Base-by-base conservation (phyloP, 2,888 invertebrate species). In the Drosophila tanythrix region DNA sequence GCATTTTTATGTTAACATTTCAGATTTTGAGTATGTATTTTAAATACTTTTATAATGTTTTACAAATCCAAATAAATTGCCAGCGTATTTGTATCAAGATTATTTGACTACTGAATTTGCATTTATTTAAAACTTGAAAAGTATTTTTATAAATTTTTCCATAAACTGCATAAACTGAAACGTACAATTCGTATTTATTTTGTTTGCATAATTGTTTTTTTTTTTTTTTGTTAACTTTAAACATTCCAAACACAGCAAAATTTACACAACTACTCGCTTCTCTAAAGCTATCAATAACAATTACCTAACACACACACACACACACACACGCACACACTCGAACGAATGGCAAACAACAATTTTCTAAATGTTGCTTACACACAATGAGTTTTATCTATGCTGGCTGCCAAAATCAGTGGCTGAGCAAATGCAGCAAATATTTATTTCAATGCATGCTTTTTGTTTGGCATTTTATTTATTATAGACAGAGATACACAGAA, bases 381-480 rank as follows among this genome's bases (percentile, higher is more conserved):
- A 15, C 52, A 65, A 46, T 29, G 21, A 38, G 48, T 53, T 56
- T 59, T 57, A 3, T 62, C 48, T 62, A 18, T 64, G 62, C 36
- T 5, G 51, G 40, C 76, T 71, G 78, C 80, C 76, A 74, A 79
- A 82, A 67, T 62, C 68, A 61, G 68, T 55, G 13, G 74, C 53
- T 48, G 55, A 48, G 52, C 60, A 71, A 72, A 68, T 68, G 62
- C 60, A 62, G 57, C 36, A 82, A 89, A 82, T 89, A 82, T 84
- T 72, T 80, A 80, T 81, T 76, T 72, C 63, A 61, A 68, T 68
- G 80, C 61, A 73, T 65, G 68, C 53, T 64, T 82, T 81, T 76
- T 74, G 70, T 74, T 78, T 79, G 72, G 27, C 61, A 82, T 80
- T 82, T 76, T 76, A 81, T 82, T 77, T 81, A 82, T 82, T 74